phyloP scores from a whole-genome alignment of 1,140 invertebrate species.

The Calephelis virginiensis region DNA sequence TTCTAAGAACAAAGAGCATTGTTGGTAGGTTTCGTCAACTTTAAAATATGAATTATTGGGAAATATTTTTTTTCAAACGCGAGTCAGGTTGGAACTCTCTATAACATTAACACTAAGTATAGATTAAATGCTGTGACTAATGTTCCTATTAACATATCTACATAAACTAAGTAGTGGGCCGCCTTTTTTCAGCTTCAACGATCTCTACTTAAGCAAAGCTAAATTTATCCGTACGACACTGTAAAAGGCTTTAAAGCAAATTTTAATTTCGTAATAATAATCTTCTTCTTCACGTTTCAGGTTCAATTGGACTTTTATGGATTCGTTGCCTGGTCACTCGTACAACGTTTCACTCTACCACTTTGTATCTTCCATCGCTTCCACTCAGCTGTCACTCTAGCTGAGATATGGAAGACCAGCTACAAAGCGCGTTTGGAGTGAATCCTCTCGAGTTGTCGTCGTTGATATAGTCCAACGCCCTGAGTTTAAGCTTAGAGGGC shows the following conservation, averaged over 20 bases:
- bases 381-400: slow-evolving; percentile 97
- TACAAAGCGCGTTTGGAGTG: slow-evolving; percentile 94
- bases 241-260: background rate
- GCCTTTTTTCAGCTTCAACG: no score
- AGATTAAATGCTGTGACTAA: no score
- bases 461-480: slow-evolving; percentile 43
- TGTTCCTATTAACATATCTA: no score
- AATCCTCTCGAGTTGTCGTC: slow-evolving; percentile 35
- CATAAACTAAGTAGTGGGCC: no score
- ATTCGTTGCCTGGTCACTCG: slow-evolving; percentile 95
- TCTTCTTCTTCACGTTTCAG: slow-evolving; percentile 44
- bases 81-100: no score
- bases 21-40: no score
- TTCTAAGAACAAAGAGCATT: no score
- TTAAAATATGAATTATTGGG: no score
- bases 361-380: slow-evolving; percentile 98
- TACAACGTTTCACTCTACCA: slow-evolving; percentile 95
- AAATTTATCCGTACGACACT: no score
- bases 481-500: slow-evolving; percentile 26
- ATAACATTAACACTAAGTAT: no score
- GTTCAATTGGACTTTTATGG: slow-evolving; percentile 95
- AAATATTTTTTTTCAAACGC: no score
- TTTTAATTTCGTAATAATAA: background rate
- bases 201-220: no score
- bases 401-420: slow-evolving; percentile 98